A percentile compares a stretch with the other conserved stretches of the same genome.
phyloP scores from a whole-genome alignment of 2,888 invertebrate species.

The Priocnemis perturbator region DNA sequence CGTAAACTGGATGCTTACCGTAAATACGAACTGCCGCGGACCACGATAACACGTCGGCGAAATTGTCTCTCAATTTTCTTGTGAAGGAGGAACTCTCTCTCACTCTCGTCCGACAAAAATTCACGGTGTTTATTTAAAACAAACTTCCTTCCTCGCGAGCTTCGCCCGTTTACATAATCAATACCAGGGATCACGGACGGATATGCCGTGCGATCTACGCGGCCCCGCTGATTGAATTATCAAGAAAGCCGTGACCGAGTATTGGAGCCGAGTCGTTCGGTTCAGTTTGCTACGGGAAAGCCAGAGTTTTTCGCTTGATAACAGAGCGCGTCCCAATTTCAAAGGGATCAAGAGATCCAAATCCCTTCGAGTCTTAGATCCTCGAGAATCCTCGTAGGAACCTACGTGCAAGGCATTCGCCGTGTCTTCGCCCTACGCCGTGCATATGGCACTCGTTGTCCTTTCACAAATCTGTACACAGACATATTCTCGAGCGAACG shows the following conservation, averaged over 20 bases:
- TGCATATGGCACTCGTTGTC: neutral
- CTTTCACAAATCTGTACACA: neutral
- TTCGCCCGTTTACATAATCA: too few species aligned
- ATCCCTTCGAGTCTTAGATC: conserved; percentile 28
- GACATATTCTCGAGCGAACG: too few species aligned
- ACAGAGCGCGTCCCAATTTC: conserved; percentile 42
- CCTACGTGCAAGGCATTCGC: neutral
- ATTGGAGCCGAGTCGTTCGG: conserved; percentile 28
- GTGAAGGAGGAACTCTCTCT: too few species aligned
- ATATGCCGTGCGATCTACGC: conserved; percentile 18
- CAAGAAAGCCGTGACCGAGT: conserved; percentile 34
- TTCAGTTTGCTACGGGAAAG: conserved; percentile 25
- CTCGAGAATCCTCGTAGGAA: conserved; percentile 4
- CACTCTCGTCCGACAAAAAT: too few species aligned
- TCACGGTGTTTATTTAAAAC: too few species aligned
- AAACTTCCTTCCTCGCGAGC: too few species aligned
- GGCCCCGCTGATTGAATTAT: conserved; percentile 32
- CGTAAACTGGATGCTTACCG: too few species aligned
- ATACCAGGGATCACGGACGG: neutral
- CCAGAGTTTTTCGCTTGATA: conserved; percentile 34
- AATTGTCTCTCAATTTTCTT: too few species aligned
- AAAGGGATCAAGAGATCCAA: conserved; percentile 39
- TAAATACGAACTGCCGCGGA: neutral
- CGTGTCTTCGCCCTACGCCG: neutral
- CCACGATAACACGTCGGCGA: too few species aligned